These are phyloP conservation scores for Poecilia wingei DNA, from an alignment of 2,797 vertebrate genomes.

Conservation along the genomic window DNA sequence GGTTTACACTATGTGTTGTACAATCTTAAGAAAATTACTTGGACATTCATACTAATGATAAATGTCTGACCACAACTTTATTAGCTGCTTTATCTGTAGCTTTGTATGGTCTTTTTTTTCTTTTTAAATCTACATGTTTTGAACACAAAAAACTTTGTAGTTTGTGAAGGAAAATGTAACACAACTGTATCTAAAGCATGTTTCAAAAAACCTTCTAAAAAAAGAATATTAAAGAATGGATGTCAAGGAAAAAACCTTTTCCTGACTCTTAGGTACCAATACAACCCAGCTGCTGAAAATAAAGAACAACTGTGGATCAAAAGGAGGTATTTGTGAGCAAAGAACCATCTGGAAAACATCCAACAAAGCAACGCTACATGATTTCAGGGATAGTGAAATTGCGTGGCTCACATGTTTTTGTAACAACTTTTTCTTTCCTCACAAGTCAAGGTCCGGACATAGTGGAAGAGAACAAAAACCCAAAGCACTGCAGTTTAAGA, in stretches of 20 bases:
- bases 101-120: neutral
- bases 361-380: conserved; percentile 7
- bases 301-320: neutral
- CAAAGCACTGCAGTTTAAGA: conserved; percentile 7
- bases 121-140: neutral
- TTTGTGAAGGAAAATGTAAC: neutral
- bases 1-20: neutral
- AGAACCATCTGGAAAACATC: conserved; percentile 4
- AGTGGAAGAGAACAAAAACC: neutral
- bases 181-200: neutral
- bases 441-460: conserved; percentile 19
- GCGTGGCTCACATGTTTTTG: conserved; percentile 12
- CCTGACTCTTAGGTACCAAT: neutral
- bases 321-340: conserved; percentile 5
- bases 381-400: conserved; percentile 7
- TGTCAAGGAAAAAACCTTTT: neutral
- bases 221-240: neutral
- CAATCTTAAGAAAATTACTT: neutral
- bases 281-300: neutral
- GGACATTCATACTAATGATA: neutral
- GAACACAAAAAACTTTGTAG: neutral
- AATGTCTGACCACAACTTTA: neutral
- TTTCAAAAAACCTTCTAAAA: neutral
- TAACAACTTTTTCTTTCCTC: conserved; percentile 10
- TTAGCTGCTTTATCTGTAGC: neutral